phyloP scores from a whole-genome alignment of 35 echinoderm and acorn worm species.

The Anneissia japonica region DNA sequence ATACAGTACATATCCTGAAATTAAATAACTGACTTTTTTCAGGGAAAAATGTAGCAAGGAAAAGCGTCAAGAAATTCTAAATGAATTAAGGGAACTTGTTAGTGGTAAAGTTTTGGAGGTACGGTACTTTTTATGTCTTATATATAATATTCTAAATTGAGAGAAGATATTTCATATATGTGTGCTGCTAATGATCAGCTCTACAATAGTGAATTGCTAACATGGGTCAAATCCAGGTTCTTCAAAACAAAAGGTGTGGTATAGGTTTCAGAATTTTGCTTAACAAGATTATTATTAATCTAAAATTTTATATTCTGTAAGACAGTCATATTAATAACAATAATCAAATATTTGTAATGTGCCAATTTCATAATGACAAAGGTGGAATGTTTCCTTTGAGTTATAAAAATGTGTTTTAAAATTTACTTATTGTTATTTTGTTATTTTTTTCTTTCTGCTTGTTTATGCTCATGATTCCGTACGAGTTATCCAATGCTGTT shows the following conservation, averaged over 20 bases:
- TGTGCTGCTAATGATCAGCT: no score
- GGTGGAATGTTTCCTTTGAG: background rate
- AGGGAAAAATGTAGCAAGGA: conserved; percentile 60
- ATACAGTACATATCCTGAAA: background rate
- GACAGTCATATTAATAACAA: background rate
- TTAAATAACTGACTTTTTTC: background rate
- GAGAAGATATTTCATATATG: no score
- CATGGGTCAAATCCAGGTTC: no score
- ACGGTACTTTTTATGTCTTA: background rate
- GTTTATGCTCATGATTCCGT: conserved; percentile 88
- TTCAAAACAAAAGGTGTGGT: background rate
- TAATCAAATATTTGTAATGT: background rate
- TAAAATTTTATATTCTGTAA: background rate
- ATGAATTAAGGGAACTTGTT: conserved; percentile 68
- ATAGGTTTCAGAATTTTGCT: background rate
- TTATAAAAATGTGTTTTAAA: no score
- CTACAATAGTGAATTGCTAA: no score
- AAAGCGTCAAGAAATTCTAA: conserved; percentile 38
- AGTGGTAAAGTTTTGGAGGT: conserved; percentile 71
- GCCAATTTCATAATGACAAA: background rate
- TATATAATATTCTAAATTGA: background rate
- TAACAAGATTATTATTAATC: background rate
- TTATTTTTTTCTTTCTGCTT: conserved; percentile 41
- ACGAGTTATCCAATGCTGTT: conserved; percentile 86
- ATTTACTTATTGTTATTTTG: background rate